phyloP scores from a whole-genome alignment of 2,888 invertebrate species.

The Formica aserva region DNA sequence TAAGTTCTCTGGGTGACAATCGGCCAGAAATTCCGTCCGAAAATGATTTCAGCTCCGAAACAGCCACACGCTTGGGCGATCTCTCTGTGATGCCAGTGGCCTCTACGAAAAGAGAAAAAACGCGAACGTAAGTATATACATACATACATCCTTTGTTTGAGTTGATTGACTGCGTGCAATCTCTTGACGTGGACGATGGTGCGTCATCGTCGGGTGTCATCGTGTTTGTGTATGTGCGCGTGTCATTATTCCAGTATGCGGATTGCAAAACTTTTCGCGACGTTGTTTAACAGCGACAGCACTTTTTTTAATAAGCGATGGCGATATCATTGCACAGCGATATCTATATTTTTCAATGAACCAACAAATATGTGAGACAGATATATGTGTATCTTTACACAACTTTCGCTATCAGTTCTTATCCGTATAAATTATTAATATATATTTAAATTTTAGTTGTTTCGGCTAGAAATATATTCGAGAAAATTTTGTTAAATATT shows the following conservation, averaged over 20 bases:
- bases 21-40: slow-evolving; percentile 52
- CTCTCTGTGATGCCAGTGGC: slow-evolving; percentile 73
- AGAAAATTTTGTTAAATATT: slow-evolving; percentile 1
- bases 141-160: slow-evolving; percentile 57
- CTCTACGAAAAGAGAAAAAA: slow-evolving; percentile 64
- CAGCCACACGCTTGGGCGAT: slow-evolving; percentile 72
- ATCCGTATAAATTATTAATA: neutral
- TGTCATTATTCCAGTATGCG: slow-evolving; percentile 55
- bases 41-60: slow-evolving; percentile 68
- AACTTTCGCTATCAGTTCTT: neutral
- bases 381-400: neutral
- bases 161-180: slow-evolving; percentile 57
- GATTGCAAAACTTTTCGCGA: slow-evolving; percentile 62
- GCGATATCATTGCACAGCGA: slow-evolving; percentile 15
- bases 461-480: neutral
- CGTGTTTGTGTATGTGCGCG: slow-evolving; percentile 39
- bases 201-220: slow-evolving; percentile 58
- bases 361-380: neutral
- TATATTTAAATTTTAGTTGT: neutral
- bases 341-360: slow-evolving; percentile 8
- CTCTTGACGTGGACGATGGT: slow-evolving; percentile 51
- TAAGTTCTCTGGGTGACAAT: slow-evolving; percentile 42
- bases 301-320: slow-evolving; percentile 42
- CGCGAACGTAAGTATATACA: slow-evolving; percentile 40
- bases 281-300: slow-evolving; percentile 19